Evolutionary conservation across 2,113 vertebrate genomes (phyloP).

Genomic region (Tiliqua scincoides): DNA sequence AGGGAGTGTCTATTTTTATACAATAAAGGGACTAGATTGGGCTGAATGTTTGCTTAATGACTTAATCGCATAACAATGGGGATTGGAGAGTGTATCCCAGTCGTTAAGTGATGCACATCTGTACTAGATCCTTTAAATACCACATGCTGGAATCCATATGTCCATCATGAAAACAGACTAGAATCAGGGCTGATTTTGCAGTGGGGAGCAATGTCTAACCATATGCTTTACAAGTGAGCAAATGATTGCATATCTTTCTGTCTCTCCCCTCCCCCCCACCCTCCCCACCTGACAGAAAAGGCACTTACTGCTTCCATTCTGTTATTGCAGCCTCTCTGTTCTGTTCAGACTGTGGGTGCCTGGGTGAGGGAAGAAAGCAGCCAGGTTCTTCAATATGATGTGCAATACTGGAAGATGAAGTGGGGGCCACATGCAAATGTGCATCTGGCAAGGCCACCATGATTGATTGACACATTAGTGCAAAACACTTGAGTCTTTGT

Average conservation of each 20-base stretch:
- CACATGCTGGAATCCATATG: neutral
- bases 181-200: neutral
- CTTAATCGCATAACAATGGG: too few relatives aligned
- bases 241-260: neutral
- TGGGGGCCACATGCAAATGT: neutral
- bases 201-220: neutral
- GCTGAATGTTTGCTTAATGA: too few relatives aligned
- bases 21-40: too few relatives aligned
- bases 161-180: neutral
- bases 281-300: neutral
- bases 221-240: neutral
- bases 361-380: neutral
- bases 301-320: neutral
- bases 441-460: conserved; percentile 35
- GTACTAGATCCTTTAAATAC: neutral
- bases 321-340: neutral
- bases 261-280: neutral
- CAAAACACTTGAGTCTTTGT: conserved; percentile 48
- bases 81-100: too few relatives aligned
- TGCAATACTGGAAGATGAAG: neutral
- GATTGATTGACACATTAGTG: conserved; percentile 25
- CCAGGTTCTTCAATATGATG: neutral
- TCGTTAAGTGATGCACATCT: too few relatives aligned
- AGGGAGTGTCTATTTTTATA: too few relatives aligned
- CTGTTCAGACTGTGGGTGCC: neutral